Evolutionary conservation across 2,113 vertebrate genomes (phyloP), one percentile per base, ranked within the genome.

Genomic region (Cyprinus carpio): DNA sequence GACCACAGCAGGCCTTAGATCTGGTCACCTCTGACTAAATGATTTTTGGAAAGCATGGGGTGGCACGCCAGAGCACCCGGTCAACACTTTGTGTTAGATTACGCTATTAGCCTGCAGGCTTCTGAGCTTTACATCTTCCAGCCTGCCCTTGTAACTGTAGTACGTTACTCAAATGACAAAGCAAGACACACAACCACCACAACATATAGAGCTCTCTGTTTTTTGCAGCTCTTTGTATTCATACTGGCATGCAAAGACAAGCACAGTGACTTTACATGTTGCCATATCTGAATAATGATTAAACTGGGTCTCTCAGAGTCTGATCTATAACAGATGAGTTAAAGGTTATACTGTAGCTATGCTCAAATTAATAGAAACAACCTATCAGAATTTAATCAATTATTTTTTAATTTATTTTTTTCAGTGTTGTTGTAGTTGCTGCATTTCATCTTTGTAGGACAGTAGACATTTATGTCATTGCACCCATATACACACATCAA

Each of bases 21-120:
- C 91, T 91, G 92, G 91, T 93, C 94, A 93, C 92, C 93, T 92
- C 89, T 92, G 88, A 88, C 92, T 91, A 92, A 93, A 93, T 92
- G 91, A 93, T 94, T 92, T 90, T 93, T 90, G 92, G 89, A 89
- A 85, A 88, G 31, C 27, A 37, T 79, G 80, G 81, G 85, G 37
- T 3, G 83, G 75, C 87, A 46, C 5, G 27, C 58, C 54, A 76
- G 60, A 54, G 71, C 34, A 54, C 46, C 27, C 49, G 15, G 43
- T 31, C 5, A 16, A 37, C 12, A 11, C 23, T 82, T 72, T 82
- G 29, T 82, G 64, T 82, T 82, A 54, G 64, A 82, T 69, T 82
- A 72, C 20, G 46, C 49, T 82, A 69, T 82, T 82, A 82, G 62
- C 18, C 16, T n/a, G 40, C 60, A 25, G 78, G 34, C 58, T 81